Evolutionary conservation across 2,113 vertebrate species (phyloP), one percentile per base, ranked within the genome.

Genomic region (Zosterops japonicus): DNA sequence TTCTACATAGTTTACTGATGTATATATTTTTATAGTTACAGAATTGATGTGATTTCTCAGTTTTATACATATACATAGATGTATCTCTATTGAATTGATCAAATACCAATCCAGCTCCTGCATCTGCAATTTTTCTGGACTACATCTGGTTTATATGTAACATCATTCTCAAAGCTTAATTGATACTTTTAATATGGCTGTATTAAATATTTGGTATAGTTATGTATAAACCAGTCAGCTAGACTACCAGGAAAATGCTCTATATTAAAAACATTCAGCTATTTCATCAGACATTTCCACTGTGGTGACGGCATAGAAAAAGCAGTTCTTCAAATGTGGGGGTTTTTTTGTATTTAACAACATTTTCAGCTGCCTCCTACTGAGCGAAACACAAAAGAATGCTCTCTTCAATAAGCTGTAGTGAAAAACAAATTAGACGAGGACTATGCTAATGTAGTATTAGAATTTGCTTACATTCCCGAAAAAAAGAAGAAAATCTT

Each of bases 401-500:
- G 47, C 67, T 80, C 64, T 67, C 75, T 74, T 82, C 65, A 87
- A 65, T 61, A 91, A 76, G 41, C 67, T 63, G 39, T 23, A 64
- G 19, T 35, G 39, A 87, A 83, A 94, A 91, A 44, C 52, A 93
- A 88, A 92, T 92, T 83, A 74, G 55, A 61, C 9, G 61, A 36
- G 17, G 39, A 60, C 71, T 90, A 68, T 78, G 68, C 39, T 90
- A 88, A 91, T 47, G 68, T 11, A 85, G 21, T 39, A 86, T n/a
- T 83, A 75, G 81, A 95, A 92, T 68, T 74, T 86, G 47, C 56
- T 93, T 77, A 75, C 64, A 68, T 93, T 93, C 41, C 42, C 35
- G 22, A 36, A 81, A 23, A 46, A 56, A 75, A 74, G 16, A 85
- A 83, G 60, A 63, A 72, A 74, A 88, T 60, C 55, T 74, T 83